These are phyloP conservation scores for Himantopus leucocephalus DNA, from an alignment of 2,113 vertebrate species.

Conservation along the genomic window DNA sequence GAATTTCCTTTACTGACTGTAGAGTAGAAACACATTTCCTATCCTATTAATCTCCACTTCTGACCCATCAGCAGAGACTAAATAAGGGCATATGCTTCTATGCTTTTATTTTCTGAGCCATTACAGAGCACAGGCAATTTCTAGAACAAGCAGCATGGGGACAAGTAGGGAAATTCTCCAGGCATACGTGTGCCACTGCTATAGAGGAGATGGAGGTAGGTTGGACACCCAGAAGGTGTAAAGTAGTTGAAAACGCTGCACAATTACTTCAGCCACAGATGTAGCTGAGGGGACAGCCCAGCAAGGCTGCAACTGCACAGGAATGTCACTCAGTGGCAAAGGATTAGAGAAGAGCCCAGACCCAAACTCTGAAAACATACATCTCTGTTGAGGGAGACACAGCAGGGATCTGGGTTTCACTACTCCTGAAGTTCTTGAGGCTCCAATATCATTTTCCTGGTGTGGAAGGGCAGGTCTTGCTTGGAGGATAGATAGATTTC, in stretches of 20 bases:
- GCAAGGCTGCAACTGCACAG: neutral
- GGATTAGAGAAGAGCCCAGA: neutral
- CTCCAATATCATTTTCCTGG: neutral
- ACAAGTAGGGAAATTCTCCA: neutral
- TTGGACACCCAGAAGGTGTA: neutral
- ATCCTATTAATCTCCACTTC: constrained; percentile 12
- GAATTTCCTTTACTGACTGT: constrained; percentile 41
- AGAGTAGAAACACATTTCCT: constrained; percentile 25
- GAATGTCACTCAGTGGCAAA: neutral
- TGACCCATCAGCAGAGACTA: neutral
- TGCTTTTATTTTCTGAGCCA: neutral
- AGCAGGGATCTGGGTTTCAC: neutral
- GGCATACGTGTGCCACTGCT: neutral
- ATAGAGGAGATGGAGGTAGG: neutral
- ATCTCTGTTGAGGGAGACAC: neutral
- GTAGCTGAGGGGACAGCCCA: neutral
- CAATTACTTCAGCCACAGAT: neutral
- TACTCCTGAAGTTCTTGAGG: neutral
- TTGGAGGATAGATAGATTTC: neutral
- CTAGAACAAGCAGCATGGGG: neutral
- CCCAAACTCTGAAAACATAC: neutral
- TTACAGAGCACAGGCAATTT: neutral
- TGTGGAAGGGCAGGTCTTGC: neutral
- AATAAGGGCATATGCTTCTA: neutral
- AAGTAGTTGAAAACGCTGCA: neutral